phyloP scores from a whole-genome alignment of 64 coral and sea anemone species.

The Platygyra sinensis region DNA sequence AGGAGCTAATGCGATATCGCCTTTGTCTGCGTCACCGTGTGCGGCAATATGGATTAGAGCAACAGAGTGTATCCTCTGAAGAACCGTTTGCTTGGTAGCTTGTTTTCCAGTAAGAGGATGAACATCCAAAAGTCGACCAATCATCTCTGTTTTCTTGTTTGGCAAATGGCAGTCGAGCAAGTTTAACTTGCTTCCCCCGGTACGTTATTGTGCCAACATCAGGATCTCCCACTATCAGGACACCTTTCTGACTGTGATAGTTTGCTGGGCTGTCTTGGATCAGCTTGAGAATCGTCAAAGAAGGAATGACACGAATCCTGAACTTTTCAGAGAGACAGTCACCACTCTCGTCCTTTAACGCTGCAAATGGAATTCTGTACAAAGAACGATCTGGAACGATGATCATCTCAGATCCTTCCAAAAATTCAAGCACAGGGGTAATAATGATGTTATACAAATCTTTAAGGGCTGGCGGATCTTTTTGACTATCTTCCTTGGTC shows the following conservation, averaged over 20 bases:
- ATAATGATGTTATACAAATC: background rate
- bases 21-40: background rate
- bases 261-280: constrained; percentile 1
- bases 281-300: constrained; percentile 9
- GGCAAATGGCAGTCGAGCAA: background rate
- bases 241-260: background rate
- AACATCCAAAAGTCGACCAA: background rate
- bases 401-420: background rate
- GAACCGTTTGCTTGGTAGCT: constrained; percentile 1
- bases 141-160: background rate
- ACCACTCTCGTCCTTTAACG: background rate
- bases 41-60: constrained; percentile 22
- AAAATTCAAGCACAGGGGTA: background rate
- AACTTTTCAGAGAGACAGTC: background rate
- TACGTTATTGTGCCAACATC: background rate
- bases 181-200: background rate
- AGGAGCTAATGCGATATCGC: background rate
- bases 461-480: background rate
- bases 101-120: background rate
- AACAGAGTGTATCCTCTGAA: background rate
- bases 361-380: background rate
- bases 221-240: constrained; percentile 11
- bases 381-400: background rate
- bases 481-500: background rate
- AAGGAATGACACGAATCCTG: background rate